Conservation (phyloP, 1,140 invertebrate genomes). For the Amphibalanus amphitrite region DNA sequence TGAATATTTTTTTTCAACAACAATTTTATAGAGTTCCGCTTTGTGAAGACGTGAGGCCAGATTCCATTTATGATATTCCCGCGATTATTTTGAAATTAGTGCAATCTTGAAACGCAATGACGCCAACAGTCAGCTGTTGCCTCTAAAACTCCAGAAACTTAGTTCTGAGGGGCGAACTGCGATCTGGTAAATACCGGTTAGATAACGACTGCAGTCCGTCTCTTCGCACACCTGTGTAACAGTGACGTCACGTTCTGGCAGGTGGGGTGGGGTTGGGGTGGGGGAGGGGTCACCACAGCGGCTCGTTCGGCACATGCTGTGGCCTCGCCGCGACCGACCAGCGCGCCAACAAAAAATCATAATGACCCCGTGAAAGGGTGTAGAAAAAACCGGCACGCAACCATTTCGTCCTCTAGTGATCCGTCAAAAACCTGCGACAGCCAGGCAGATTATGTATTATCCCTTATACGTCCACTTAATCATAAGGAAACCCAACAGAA, state of each 20-base stretch:
- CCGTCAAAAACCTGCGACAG: background rate
- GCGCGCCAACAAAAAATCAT: background rate
- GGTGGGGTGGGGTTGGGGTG: background rate
- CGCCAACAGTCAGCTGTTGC: no score
- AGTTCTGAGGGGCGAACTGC: no score
- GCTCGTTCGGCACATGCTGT: background rate
- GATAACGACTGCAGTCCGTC: no score
- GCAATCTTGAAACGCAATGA: no score
- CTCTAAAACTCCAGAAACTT: no score
- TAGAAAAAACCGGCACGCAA: background rate
- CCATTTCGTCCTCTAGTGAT: background rate
- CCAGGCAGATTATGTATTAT: background rate
- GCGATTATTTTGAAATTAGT: no score
- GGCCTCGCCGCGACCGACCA: background rate
- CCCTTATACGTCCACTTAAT: slow-evolving; percentile 1
- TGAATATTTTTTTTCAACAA: no score
- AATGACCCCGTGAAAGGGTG: slow-evolving; percentile 1
- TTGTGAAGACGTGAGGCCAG: no score
- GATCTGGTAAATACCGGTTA: no score
- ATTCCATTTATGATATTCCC: no score
- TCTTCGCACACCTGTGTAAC: background rate
- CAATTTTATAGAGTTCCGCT: no score
- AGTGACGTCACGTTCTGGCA: background rate
- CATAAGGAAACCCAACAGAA: background rate
- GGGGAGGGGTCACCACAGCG: background rate